phyloP scores from a whole-genome alignment of 1,140 invertebrate genomes.

The Drosophila sproati region DNA sequence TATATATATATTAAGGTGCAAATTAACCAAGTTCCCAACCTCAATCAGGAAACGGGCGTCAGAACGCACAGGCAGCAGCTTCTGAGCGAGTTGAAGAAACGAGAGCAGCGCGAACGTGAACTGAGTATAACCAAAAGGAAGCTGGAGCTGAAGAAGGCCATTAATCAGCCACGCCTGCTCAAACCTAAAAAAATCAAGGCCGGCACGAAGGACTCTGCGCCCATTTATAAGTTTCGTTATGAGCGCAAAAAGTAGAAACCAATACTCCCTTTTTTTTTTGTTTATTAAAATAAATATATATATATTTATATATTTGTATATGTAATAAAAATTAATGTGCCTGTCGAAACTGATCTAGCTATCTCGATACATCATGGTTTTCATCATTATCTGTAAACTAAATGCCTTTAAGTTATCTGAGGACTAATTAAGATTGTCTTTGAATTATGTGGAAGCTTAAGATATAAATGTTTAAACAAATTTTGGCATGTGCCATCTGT shows the following conservation, averaged over 20 bases:
- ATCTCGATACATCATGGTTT: too few species aligned
- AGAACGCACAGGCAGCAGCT: conserved; percentile 60
- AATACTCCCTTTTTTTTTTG: background rate
- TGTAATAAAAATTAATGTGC: too few species aligned
- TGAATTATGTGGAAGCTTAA: too few species aligned
- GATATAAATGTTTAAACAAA: too few species aligned
- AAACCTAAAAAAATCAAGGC: conserved; percentile 88
- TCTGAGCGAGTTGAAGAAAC: conserved; percentile 92
- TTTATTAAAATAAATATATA: too few species aligned
- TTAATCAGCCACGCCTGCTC: conserved; percentile 89
- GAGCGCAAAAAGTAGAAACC: conserved; percentile 90
- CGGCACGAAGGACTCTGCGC: conserved; percentile 89
- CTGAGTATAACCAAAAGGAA: conserved; percentile 93
- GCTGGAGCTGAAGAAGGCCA: conserved; percentile 90
- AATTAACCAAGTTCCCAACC: conserved; percentile 85
- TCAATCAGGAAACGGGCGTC: conserved; percentile 87
- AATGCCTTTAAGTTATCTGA: too few species aligned
- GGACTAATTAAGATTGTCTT: too few species aligned
- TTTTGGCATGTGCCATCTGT: too few species aligned
- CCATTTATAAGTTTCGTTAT: conserved; percentile 94
- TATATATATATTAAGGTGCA: background rate
- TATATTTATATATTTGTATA: too few species aligned
- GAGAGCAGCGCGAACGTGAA: conserved; percentile 93
- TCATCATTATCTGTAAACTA: too few species aligned
- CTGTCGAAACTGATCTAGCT: too few species aligned